Evolutionary conservation across 2,888 invertebrate species (phyloP).

Genomic region (Polia nebulosa): DNA sequence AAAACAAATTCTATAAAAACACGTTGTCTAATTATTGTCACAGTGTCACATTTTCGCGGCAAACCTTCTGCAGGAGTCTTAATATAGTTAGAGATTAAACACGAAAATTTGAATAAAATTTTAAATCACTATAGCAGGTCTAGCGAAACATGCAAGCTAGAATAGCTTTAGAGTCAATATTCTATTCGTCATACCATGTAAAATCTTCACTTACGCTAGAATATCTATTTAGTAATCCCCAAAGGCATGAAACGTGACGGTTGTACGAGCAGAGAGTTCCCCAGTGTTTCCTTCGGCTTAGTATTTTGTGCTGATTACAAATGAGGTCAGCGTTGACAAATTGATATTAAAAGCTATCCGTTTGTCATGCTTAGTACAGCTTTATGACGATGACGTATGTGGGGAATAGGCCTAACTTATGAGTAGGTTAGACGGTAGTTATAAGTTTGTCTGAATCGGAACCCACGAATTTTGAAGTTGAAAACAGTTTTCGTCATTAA

Average conservation of each 20-base stretch:
- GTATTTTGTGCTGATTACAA: conserved; percentile 15
- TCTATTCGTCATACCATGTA: neutral
- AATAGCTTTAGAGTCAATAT: neutral
- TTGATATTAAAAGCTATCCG: conserved; percentile 15
- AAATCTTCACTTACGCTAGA: conserved; percentile 1
- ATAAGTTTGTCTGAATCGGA: neutral
- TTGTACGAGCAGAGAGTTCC: conserved; percentile 7
- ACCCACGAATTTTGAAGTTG: neutral
- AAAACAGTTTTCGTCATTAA: no score
- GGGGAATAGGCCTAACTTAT: neutral
- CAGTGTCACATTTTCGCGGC: no score
- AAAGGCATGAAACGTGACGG: conserved; percentile 8
- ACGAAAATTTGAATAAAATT: no score
- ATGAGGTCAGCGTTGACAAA: conserved; percentile 25
- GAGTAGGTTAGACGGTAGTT: neutral
- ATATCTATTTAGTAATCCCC: neutral
- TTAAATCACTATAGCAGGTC: no score
- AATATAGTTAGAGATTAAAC: no score
- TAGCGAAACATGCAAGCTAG: no score
- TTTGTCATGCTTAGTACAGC: conserved; percentile 11
- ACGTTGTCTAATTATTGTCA: no score
- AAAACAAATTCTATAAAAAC: no score
- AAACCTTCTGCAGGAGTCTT: no score
- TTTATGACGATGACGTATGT: neutral
- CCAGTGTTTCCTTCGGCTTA: conserved; percentile 1